phyloP scores from a whole-genome alignment of 1,140 invertebrate species.

The Procambarus clarkii region DNA sequence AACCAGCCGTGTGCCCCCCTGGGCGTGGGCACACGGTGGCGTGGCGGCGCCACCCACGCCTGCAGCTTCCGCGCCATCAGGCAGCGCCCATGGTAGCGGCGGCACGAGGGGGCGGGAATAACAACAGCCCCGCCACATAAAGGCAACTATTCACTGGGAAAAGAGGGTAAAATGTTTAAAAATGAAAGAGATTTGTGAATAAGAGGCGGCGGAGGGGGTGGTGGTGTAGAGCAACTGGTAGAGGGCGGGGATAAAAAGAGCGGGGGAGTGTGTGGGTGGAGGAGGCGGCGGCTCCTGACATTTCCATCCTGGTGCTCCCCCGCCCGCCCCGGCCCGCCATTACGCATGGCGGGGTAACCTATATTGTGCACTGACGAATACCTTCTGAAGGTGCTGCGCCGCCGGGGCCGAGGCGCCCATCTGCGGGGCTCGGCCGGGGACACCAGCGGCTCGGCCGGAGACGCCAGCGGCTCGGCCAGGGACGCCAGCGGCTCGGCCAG shows the following conservation, averaged over 20 bases:
- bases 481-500: no score
- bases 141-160: conserved; percentile 43
- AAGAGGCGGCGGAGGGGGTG: conserved; percentile 23
- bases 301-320: background rate
- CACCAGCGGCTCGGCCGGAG: no score
- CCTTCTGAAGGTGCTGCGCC: background rate
- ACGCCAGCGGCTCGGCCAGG: no score
- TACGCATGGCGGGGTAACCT: conserved; percentile 1
- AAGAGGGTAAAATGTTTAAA: conserved; percentile 62
- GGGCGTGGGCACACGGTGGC: background rate
- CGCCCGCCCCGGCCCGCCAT: background rate
- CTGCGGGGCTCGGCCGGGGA: background rate
- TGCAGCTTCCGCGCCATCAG: conserved; percentile 49
- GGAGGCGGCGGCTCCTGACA: background rate
- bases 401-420: background rate
- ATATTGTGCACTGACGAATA: conserved; percentile 24
- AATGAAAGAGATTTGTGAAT: conserved; percentile 59
- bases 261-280: conserved; percentile 12
- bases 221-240: conserved; percentile 17
- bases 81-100: conserved; percentile 33
- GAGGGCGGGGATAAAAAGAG: conserved; percentile 34
- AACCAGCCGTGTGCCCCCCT: background rate
- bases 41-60: conserved; percentile 40
- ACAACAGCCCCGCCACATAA: conserved; percentile 49
- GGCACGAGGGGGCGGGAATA: conserved; percentile 48